A percentile compares a stretch with the other conserved stretches of the same genome.
Conservation (phyloP, 1,140 invertebrate genomes). For the Eupristina koningsbergeri region DNA sequence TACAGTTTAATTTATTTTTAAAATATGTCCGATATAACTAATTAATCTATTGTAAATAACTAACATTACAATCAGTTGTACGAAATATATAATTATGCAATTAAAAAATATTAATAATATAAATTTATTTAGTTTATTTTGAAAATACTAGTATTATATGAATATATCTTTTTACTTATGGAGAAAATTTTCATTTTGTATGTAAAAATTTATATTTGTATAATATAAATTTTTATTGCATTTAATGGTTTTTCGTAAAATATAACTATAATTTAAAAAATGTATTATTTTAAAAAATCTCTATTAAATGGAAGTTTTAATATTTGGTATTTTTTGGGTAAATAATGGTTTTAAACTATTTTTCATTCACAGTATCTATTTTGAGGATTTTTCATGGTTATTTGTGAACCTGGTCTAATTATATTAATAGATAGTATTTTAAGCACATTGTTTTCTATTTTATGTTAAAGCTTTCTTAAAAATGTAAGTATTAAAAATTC, state of each 20-base stretch:
- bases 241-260: neutral
- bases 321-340: constrained; percentile 60
- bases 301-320: constrained; percentile 55
- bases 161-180: neutral
- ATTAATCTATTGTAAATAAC: too few species aligned
- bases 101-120: neutral
- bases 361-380: too few species aligned
- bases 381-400: neutral
- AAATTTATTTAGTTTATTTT: neutral
- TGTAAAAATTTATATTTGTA: neutral
- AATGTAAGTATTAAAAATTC: too few species aligned
- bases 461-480: neutral
- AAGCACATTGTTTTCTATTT: neutral
- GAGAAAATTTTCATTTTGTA: neutral
- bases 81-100: neutral
- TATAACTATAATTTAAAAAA: neutral
- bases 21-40: too few species aligned
- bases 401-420: neutral
- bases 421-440: neutral
- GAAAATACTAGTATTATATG: neutral
- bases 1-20: too few species aligned
- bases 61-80: neutral
- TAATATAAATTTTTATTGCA: neutral
- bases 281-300: too few species aligned
- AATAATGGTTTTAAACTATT: constrained; percentile 26